phyloP scores from a whole-genome alignment of 2,113 vertebrate genomes.

The Cyrtonyx montezumae region DNA sequence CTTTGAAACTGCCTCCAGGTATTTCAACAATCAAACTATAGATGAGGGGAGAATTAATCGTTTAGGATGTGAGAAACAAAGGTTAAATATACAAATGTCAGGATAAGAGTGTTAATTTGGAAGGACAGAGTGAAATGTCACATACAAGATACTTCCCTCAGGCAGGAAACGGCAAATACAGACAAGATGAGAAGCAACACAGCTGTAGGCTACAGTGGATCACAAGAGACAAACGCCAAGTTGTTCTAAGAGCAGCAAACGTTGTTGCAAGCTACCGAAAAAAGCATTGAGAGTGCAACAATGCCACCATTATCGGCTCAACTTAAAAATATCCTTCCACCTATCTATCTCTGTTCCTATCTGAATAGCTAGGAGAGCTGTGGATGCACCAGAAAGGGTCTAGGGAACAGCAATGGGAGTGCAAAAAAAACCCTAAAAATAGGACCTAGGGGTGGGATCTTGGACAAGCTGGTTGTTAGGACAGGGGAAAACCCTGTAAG shows the following conservation, averaged over 20 bases:
- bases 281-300: not conserved
- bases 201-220: not conserved
- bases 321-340: not conserved
- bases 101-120: not conserved
- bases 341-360: not conserved
- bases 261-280: not conserved
- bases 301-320: not conserved
- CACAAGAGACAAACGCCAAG: not conserved
- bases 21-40: not conserved
- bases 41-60: not conserved
- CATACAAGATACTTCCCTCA: not conserved
- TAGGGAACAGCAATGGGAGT: not conserved
- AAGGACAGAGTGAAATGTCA: slow-evolving; percentile 6
- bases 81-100: not conserved
- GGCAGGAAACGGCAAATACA: not conserved
- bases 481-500: not conserved
- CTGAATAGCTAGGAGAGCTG: not conserved
- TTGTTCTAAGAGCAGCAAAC: not conserved
- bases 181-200: not conserved
- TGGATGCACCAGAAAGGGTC: not conserved
- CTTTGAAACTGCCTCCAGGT: not conserved
- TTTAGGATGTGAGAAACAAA: slow-evolving; percentile 15
- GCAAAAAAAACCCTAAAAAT: not conserved
- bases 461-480: not conserved
- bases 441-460: not conserved